Evolutionary conservation across 2,113 vertebrate species (phyloP).

Genomic region (Pimephales promelas): DNA sequence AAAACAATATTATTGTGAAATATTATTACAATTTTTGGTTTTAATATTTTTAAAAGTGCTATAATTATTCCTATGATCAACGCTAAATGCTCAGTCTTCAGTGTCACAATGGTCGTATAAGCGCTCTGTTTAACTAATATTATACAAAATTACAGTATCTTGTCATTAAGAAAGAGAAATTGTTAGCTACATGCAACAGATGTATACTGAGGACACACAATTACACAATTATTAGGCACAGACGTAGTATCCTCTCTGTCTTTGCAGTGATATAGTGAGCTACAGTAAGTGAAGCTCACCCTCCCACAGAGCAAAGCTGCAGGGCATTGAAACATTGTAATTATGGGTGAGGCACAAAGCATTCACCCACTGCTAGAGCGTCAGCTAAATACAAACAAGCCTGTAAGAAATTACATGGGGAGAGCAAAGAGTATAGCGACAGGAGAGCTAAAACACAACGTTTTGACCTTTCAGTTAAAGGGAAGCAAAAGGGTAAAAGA

Average conservation of each 20-base stretch:
- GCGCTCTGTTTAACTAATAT: background rate
- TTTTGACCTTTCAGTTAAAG: conserved; percentile 21
- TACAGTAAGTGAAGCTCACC: conserved; percentile 33
- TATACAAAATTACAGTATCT: background rate
- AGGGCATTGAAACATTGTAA: conserved; percentile 51
- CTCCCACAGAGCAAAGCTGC: conserved; percentile 15
- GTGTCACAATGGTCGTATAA: background rate
- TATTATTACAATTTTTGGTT: background rate
- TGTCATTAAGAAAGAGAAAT: background rate
- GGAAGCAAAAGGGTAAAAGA: background rate
- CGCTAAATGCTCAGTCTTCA: background rate
- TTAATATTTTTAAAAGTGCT: background rate
- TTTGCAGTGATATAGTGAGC: background rate
- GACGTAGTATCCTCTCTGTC: background rate
- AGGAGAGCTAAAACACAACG: conserved; percentile 3
- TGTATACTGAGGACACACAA: background rate
- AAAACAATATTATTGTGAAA: background rate
- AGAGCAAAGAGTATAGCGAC: conserved; percentile 10
- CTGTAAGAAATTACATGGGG: conserved; percentile 53
- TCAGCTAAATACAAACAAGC: conserved; percentile 58
- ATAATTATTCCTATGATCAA: background rate
- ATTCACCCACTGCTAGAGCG: conserved; percentile 40
- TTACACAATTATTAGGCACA: conserved; percentile 20
- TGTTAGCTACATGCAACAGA: background rate
- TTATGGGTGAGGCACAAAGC: conserved; percentile 57